Evolutionary conservation across 2,797 vertebrate genomes (phyloP).

Genomic region (Sylvilagus floridanus): DNA sequence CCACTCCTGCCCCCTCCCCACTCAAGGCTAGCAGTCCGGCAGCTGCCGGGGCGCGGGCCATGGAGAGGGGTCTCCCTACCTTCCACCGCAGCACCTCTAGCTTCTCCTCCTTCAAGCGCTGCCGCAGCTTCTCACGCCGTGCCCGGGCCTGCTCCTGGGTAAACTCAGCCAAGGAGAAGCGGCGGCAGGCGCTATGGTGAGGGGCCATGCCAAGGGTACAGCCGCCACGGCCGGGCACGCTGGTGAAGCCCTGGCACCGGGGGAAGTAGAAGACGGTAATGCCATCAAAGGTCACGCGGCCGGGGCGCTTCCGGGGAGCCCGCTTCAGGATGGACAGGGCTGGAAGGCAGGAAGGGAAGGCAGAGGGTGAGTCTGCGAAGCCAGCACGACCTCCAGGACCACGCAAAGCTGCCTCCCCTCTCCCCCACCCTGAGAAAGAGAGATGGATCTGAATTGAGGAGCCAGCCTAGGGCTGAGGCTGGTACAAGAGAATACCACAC

Average conservation of each 20-base stretch:
- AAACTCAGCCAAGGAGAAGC: slow-evolving; percentile 95
- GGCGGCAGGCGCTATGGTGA: slow-evolving; percentile 91
- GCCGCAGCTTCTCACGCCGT: slow-evolving; percentile 92
- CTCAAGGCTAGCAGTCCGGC: not conserved
- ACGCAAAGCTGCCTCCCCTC: rapidly evolving
- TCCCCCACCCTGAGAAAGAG: not conserved
- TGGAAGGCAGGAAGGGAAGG: slow-evolving; percentile 78
- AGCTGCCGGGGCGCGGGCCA: not conserved
- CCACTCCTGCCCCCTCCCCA: not conserved
- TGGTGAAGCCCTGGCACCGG: slow-evolving; percentile 98
- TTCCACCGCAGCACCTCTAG: slow-evolving; percentile 93
- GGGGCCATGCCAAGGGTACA: slow-evolving; percentile 97
- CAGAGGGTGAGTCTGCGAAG: not conserved
- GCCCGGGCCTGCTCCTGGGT: slow-evolving; percentile 92
- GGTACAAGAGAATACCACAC: not conserved
- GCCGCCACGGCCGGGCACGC: slow-evolving; percentile 96
- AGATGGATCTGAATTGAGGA: not conserved
- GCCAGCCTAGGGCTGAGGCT: not conserved
- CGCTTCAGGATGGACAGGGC: slow-evolving; percentile 96
- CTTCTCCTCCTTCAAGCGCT: slow-evolving; percentile 95
- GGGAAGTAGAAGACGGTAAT: slow-evolving; percentile 98
- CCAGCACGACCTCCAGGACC: not conserved
- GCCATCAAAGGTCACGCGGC: slow-evolving; percentile 94
- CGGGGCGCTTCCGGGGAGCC: slow-evolving; percentile 90
- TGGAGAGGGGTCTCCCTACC: slow-evolving; percentile 84